These are phyloP conservation scores for Onychostoma macrolepis DNA, from an alignment of 2,113 vertebrate genomes.

Conservation along the genomic window DNA sequence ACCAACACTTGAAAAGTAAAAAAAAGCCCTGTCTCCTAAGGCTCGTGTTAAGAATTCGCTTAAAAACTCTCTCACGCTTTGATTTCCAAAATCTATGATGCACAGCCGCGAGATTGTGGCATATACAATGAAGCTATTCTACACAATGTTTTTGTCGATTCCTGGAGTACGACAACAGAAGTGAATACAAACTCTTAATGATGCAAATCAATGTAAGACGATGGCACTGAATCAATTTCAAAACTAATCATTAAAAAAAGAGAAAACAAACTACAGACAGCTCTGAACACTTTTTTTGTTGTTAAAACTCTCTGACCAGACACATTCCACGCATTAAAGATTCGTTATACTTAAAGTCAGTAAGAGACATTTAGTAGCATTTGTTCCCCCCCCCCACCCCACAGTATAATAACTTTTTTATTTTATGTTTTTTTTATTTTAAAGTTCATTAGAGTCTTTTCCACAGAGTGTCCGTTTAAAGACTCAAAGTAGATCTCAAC, in stretches of 20 bases:
- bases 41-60: slow-evolving; percentile 67
- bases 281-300: slow-evolving; percentile 83
- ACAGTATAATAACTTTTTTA: slow-evolving; percentile 59
- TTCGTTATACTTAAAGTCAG: slow-evolving; percentile 82
- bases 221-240: slow-evolving; percentile 85
- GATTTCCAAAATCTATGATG: slow-evolving; percentile 61
- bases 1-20: slow-evolving; percentile 38
- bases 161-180: slow-evolving; percentile 73
- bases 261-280: slow-evolving; percentile 79
- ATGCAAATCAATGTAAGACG: slow-evolving; percentile 81
- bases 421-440: slow-evolving; percentile 51
- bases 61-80: slow-evolving; percentile 47
- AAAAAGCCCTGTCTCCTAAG: slow-evolving; percentile 60
- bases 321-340: slow-evolving; percentile 88
- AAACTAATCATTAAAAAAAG: slow-evolving; percentile 68
- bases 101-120: slow-evolving; percentile 56
- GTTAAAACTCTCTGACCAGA: slow-evolving; percentile 88
- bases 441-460: slow-evolving; percentile 55
- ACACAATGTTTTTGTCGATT: slow-evolving; percentile 67
- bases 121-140: slow-evolving; percentile 43
- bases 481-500: slow-evolving; percentile 78
- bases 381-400: slow-evolving; percentile 80
- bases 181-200: slow-evolving; percentile 80
- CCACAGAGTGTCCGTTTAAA: slow-evolving; percentile 71
- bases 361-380: slow-evolving; percentile 87